Evolutionary conservation across 2,888 invertebrate species (phyloP), one percentile per base, ranked within the genome.

Genomic region (Anarsia innoxiella): DNA sequence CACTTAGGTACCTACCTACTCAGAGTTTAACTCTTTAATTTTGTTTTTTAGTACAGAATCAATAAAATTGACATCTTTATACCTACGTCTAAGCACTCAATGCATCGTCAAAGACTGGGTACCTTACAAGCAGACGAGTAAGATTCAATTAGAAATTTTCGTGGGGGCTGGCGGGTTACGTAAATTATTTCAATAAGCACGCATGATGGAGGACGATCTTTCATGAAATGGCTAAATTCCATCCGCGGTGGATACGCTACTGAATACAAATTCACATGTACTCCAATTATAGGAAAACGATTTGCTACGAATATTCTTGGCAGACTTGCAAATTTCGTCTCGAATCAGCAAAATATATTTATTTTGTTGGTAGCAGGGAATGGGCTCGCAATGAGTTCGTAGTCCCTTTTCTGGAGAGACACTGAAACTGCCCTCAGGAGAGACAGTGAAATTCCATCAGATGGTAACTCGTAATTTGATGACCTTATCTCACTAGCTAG

Each of bases 231-330:
- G 74, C 69, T 68, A 62, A 78, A 76, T 78, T 77, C 76, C 79
- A 80, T 78, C 75, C 76, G 68, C 73, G 64, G 70, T 75, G 66
- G 78, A 80, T 79, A 79, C 80, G 79, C 79, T 66, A 73, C 82
- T 82, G 83, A 84, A 84, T 84, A 84, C 83, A 80, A 83, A 84
- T 84, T 82, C 82, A 80, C 75, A 84, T 83, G 82, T 83, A 83
- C 80, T 83, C 83, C 83, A 84, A 84, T 84, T 84, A 84, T 83
- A 83, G 83, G 83, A 84, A 84, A 84, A 84, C 83, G 83, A 84
- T 84, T 83, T 83, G 78, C 72, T 82, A 80, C 73, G 76, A 82
- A 84, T 83, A 82, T 83, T 82, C 82, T 83, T 83, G 83, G 83
- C 83, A 82, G 79, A 84, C 80, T 84, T 84, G 83, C 83, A 84